Evolutionary conservation across 2,797 vertebrate species (phyloP).

Genomic region (Tenualosa ilisha): DNA sequence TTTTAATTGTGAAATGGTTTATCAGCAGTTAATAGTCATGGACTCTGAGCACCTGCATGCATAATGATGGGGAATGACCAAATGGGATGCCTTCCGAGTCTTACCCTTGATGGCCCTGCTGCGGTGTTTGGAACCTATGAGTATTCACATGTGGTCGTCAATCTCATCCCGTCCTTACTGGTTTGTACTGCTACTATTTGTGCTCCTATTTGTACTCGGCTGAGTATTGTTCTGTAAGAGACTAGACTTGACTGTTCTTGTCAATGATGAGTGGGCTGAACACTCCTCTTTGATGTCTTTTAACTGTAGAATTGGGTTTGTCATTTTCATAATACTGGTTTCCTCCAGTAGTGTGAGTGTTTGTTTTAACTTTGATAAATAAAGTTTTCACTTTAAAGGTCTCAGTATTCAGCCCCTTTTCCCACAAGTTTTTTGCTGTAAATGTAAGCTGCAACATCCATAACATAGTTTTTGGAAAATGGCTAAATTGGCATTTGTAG

Average conservation of each 20-base stretch:
- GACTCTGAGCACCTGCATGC: slow-evolving; percentile 60
- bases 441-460: too few relatives aligned
- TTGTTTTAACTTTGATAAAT: neutral
- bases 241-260: neutral
- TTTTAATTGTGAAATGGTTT: neutral
- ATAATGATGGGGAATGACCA: slow-evolving; percentile 74
- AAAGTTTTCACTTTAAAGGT: neutral
- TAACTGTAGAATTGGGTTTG: neutral
- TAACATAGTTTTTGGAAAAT: too few relatives aligned
- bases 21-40: slow-evolving; percentile 51
- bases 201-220: too few relatives aligned
- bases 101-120: slow-evolving; percentile 70
- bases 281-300: neutral
- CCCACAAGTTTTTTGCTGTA: too few relatives aligned
- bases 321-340: neutral
- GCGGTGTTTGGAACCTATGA: slow-evolving; percentile 34
- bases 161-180: neutral
- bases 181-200: neutral
- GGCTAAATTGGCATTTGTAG: too few relatives aligned
- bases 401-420: too few relatives aligned
- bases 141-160: neutral
- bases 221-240: neutral
- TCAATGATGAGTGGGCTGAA: neutral
- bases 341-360: neutral
- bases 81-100: slow-evolving; percentile 67